Evolutionary conservation across 2,797 vertebrate genomes (phyloP), one percentile per base, ranked within the genome.

Genomic region (Galagoides demidoff): DNA sequence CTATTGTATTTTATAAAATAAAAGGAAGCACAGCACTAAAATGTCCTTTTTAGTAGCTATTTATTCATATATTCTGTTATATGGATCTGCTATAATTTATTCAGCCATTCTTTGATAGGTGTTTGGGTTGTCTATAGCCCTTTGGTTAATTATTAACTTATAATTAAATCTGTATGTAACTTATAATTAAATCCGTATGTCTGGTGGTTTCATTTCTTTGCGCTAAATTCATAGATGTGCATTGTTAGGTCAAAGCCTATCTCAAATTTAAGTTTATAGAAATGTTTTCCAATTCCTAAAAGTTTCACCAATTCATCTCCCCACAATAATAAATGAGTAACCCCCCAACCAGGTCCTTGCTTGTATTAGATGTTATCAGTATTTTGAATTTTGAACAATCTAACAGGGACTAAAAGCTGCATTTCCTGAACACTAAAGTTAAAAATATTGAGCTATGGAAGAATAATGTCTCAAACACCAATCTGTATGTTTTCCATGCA

Each of bases 361-460:
- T 59, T 63, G 27, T 78, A 34, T 43, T 76, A 37, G 2, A 88
- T 81, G 6, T 39, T 85, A 17, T 37, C 66, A 39, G 27, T 85
- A 91, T 93, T 76, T 95, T 95, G 73, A 90, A 87, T 23, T 74
- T 84, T 84, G 52, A 74, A 13, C n/a, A 68, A 39, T 59, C 25
- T 92, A 59, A 76, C 27, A 27, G 3, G 8, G 8, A 10, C 23
- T 10, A 0, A 39, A 11, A 49, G 22, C 88, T 87, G 34, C 22
- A 61, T 87, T 84, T 93, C 78, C 78, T 93, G 34, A 68, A n/a
- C 57, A 78, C 57, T 61, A 34, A 66, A 55, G n/a, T 85, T 92
- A 31, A 76, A 94, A 93, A 85, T 11, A 55, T n/a, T 64, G 83
- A 63, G 34, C n/a, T 76, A 39, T 49, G 37, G 22, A n/a, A 85